Evolutionary conservation across 2,888 invertebrate genomes (phyloP), one percentile per base, ranked within the genome.

Genomic region (Synanthedon vespiformis): DNA sequence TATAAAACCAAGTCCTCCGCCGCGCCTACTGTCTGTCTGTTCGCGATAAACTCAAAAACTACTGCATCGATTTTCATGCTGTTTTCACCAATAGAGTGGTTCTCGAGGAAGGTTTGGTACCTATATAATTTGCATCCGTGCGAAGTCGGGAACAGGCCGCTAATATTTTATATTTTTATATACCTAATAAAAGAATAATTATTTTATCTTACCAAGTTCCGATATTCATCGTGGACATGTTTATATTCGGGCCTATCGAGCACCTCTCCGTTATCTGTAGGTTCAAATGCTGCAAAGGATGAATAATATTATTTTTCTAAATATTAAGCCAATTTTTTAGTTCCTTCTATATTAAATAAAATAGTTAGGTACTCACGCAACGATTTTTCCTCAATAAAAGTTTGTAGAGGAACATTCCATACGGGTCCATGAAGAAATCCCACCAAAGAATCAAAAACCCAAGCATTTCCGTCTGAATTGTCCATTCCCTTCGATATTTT

Each of bases 321-420:
- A 22, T 50, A 34, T 34, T 34, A 2, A 27, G 40, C 34, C 16
- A 48, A 49, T 49, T 48, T 13, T 2, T 10, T 49, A 22, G 6
- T 1, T 50, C 12, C n/a, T n/a, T n/a, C n/a, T 27, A 14, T 4
- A 50, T 6, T 16, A 16, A 1, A 16, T 16, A 16, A 16, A 12
- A 50, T 27, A 18, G 12, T 11, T 50, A 12, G 40, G n/a, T 44
- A 78, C 91, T 88, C 90, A 97, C 97, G 94, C 61, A 96, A 81
- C 53, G 96, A 97, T 78, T 96, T 95, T 69, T 96, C 95, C 80
- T 97, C 97, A 59, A 97, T 94, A 71, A 97, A 97, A 40, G 94
- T 95, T 68, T 95, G 90, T 52, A 97, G 84, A 0, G 97, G 97
- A 12, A 95, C 92, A 71, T 95, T 96, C 95, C 97, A 97, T 50